Percentiles rank a stretch among this genome's conserved stretches.
Conservation (phyloP, 2,113 vertebrate genomes). For the Sebastes schlegelii region DNA sequence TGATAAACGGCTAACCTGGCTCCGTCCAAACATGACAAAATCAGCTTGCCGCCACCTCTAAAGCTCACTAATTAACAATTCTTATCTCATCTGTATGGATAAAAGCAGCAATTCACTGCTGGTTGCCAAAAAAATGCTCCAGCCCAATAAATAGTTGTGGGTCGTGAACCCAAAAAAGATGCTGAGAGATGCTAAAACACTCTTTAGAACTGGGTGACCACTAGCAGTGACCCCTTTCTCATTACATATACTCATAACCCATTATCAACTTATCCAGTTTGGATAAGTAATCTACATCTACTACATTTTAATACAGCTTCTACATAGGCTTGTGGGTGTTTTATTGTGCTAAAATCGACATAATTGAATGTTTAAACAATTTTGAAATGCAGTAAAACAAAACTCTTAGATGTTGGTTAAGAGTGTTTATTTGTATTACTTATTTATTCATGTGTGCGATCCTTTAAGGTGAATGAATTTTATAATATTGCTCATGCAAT, state of each 20-base stretch:
- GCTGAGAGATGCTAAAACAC: too few relatives aligned
- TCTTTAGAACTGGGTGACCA: too few relatives aligned
- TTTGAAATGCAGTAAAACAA: neutral
- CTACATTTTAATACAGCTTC: too few relatives aligned
- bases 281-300: too few relatives aligned
- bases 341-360: neutral
- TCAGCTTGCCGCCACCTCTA: too few relatives aligned
- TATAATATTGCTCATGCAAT: neutral
- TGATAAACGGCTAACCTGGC: neutral
- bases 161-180: neutral
- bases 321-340: neutral
- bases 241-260: too few relatives aligned
- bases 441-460: too few relatives aligned
- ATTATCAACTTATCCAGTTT: too few relatives aligned
- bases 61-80: neutral
- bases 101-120: neutral
- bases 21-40: too few relatives aligned
- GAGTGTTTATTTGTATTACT: neutral
- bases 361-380: neutral
- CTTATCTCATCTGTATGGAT: neutral
- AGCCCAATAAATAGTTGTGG: neutral
- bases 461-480: neutral
- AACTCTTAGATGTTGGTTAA: neutral
- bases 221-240: too few relatives aligned
- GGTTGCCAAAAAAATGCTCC: neutral